A percentile compares a stretch with the other conserved stretches of the same genome.
phyloP scores from a whole-genome alignment of 92 coral and sea anemone species.

The Epizoanthus scotinus region DNA sequence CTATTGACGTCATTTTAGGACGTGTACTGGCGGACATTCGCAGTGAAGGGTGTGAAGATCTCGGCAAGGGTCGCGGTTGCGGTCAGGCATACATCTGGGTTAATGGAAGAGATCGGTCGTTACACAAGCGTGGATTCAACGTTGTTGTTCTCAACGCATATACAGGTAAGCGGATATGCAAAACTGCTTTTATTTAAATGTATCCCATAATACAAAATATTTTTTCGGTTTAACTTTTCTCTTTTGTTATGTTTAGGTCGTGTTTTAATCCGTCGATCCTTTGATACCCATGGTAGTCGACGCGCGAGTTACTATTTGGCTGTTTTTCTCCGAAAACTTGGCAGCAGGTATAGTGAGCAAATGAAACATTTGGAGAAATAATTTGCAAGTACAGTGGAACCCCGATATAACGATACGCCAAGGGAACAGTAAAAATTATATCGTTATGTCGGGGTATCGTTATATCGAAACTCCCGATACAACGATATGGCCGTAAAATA shows the following conservation, averaged over 20 bases:
- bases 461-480: too few relatives aligned
- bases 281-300: slow-evolving; percentile 23
- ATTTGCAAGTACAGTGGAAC: too few relatives aligned
- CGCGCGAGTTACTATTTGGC: slow-evolving; percentile 22
- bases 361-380: too few relatives aligned
- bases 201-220: background rate
- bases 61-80: slow-evolving; percentile 18
- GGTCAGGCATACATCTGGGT: slow-evolving; percentile 43
- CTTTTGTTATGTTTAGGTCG: slow-evolving; percentile 1
- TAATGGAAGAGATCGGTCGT: slow-evolving; percentile 32
- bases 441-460: too few relatives aligned
- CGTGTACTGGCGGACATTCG: slow-evolving; percentile 34
- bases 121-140: slow-evolving; percentile 30
- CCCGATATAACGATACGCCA: too few relatives aligned
- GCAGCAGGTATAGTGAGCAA: slow-evolving; percentile 2
- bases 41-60: slow-evolving; percentile 35
- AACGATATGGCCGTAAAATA: too few relatives aligned
- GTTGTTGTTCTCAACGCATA: slow-evolving; percentile 24
- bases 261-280: background rate
- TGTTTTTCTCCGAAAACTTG: slow-evolving; percentile 16
- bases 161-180: slow-evolving; percentile 6
- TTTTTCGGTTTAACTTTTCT: background rate
- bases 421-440: too few relatives aligned
- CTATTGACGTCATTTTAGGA: slow-evolving; percentile 1
- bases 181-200: background rate